Evolutionary conservation across 2,113 vertebrate genomes (phyloP), one percentile per base, ranked within the genome.

Genomic region (Okapia johnstoni): DNA sequence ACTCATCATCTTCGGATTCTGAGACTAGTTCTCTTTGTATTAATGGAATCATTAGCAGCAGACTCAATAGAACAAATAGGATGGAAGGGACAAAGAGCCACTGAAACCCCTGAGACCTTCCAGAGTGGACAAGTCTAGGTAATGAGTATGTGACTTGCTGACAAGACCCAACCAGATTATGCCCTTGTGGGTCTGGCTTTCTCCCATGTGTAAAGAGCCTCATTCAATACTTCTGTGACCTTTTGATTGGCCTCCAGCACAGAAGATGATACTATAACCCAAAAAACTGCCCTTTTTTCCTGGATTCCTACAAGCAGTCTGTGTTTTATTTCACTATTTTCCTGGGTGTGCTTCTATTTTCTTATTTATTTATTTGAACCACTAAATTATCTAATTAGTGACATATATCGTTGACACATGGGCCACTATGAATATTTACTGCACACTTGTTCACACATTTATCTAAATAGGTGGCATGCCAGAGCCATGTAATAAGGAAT

Each of bases 331-430:
- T 93, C 77, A 58, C 87, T 94, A 0, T 94, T 98, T 98, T 96
- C 95, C 95, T 95, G 84, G 94, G 94, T 98, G 95, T 96, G 94
- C 96, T 97, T 98, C 98, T 98, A 94, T 98, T 99, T 98, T 97
- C 96, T 98, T 98, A 98, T 98, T 99, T 99, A 99, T 99, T 99
- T 99, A 99, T 99, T 98, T 98, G 98, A 98, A 97, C 98, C 98
- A 99, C 98, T 99, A 99, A 99, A 99, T 99, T 99, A 99, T 99
- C 99, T 99, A 99, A 99, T 99, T 99, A 99, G 99, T 98, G 97
- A 98, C 98, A 99, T 98, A 98, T 98, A 99, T 98, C 94, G 98
- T 98, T 99, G 99, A 99, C 98, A 98, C 98, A 99, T 98, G 98
- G 98, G 98, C 99, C 98, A 99, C 98, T 99, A 98, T 98, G 98